Evolutionary conservation across 2,888 invertebrate genomes (phyloP).

Genomic region (Cosmorhoe ocellata): DNA sequence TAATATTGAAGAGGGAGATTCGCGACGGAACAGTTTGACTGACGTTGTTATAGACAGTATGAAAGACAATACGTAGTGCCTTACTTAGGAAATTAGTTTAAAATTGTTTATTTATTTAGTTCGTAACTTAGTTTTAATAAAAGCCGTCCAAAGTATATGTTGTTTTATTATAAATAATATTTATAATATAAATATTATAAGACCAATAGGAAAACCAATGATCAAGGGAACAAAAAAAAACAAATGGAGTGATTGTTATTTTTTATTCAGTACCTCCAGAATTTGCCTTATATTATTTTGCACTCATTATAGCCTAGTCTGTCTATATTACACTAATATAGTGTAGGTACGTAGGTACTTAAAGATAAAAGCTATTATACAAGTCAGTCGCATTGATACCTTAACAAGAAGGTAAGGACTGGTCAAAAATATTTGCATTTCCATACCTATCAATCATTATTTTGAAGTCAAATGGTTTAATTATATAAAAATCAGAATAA

Average conservation of each 20-base stretch:
- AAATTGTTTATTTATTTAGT: conserved; percentile 46
- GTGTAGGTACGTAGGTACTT: conserved; percentile 72
- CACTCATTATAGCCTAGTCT: conserved; percentile 52
- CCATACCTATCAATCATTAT: conserved; percentile 2
- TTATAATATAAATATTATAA: no score
- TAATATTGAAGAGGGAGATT: conserved; percentile 56
- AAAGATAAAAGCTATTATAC: conserved; percentile 52
- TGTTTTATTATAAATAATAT: conserved; percentile 35
- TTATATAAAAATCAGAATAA: background rate
- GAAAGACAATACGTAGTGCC: conserved; percentile 75
- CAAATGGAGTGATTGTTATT: conserved; percentile 25
- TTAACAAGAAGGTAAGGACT: conserved; percentile 26
- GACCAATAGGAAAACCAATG: no score
- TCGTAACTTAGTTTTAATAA: conserved; percentile 41
- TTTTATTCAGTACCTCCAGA: conserved; percentile 61
- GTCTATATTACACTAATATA: conserved; percentile 79
- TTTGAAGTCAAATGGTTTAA: background rate
- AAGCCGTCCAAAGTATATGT: conserved; percentile 55
- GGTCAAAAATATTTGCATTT: conserved; percentile 10
- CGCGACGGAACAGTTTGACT: conserved; percentile 72
- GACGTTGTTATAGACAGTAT: conserved; percentile 77
- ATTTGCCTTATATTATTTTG: conserved; percentile 59
- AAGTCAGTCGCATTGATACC: conserved; percentile 33
- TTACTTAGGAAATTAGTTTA: conserved; percentile 57
- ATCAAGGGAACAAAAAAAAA: conserved; percentile 3